Base-by-base conservation (phyloP, 1,140 invertebrate species). In the Frieseomelitta varia region DNA sequence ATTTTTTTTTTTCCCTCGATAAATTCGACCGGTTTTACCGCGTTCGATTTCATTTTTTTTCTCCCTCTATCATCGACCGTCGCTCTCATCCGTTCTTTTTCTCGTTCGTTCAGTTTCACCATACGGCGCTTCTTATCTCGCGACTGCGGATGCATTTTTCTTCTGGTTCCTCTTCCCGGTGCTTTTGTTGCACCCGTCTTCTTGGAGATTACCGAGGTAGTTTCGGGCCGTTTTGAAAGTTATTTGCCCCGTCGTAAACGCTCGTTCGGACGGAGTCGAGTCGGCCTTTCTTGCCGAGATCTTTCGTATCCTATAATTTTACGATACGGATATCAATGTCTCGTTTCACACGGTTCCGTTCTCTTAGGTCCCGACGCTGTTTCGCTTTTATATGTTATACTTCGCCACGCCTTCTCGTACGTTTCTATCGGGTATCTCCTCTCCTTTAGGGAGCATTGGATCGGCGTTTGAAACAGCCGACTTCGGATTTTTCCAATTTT, bases 71-170 rank as follows among this genome's bases (percentile, higher is more conserved):
- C 61, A 8, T 47, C 15, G 6, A n/a, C 58, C 21, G 17, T 79
- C 0, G 24, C 6, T 65, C 19, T 24, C 14, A 11, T 14, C 14
- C 51, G 17, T 27, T 4, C 14, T 30, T 30, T 24, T 24, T 63
- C 27, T 63, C 27, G 14, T 34, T 47, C 47, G 21, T 73, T n/a
- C 61, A 24, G 55, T 61, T 61, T 15, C 55, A 39, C 17, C n/a
- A 6, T 17, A 4, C 0, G 56, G 24, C 53, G 30, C 17, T 27
- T 19, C 74, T 76, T 76, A 76, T 76, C 74, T 76, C 21, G 24
- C 51, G 24, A 27, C 17, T 15, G 56, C 21, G 56, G 74, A 76
- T 76, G 34, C 74, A 76, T 76, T 76, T 76, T 39, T 76, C 74
- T 39, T 76, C 6, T 19, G 56, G 1, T 34, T 27, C 14, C 19